Evolutionary conservation across 2,888 invertebrate genomes (phyloP), one percentile per base, ranked within the genome.

Genomic region (Plusia festucae): DNA sequence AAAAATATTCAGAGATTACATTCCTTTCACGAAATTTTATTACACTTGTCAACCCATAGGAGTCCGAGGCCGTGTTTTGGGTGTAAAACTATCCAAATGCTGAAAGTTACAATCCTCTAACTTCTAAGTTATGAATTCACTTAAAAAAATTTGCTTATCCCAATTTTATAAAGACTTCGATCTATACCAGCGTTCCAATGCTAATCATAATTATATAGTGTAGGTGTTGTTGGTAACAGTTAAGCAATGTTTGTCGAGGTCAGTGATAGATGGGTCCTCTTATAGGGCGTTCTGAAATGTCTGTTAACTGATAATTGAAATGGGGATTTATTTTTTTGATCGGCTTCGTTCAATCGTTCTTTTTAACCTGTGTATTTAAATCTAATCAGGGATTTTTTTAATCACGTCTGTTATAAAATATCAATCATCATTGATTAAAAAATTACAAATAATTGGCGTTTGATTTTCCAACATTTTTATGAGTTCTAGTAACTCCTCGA

Each of bases 231-330:
- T 74, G 56, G 68, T 73, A 60, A 54, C 60, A 51, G 69, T 78
- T 78, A 73, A 69, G 74, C 62, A 73, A 78, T 24, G 46, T 49
- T 49, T 56, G 61, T 20, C 75, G 62, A 78, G 79, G 75, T 75
- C 75, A 63, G 11, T 57, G 18, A 55, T 53, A 59, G 68, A 78
- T 74, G 63, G 58, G 60, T 64, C 74, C n/a, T 78, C 51, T 55
- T 55, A 62, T 73, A 77, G 61, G 73, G 68, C 78, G 58, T 34
- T 34, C 46, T 56, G 52, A 53, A 61, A 61, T 72, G 73, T 55
- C 18, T 56, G 67, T 57, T 59, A 34, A 24, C n/a, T 40, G n/a
- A 40, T 30, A 34, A 44, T 46, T 62, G 49, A 24, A 30, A 30
- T 30, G 30, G 30, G 46, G 56, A 60, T 46, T 11, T 27, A 16